Evolutionary conservation across 2,888 invertebrate species (phyloP).

Genomic region (Agonopterix heracliana): DNA sequence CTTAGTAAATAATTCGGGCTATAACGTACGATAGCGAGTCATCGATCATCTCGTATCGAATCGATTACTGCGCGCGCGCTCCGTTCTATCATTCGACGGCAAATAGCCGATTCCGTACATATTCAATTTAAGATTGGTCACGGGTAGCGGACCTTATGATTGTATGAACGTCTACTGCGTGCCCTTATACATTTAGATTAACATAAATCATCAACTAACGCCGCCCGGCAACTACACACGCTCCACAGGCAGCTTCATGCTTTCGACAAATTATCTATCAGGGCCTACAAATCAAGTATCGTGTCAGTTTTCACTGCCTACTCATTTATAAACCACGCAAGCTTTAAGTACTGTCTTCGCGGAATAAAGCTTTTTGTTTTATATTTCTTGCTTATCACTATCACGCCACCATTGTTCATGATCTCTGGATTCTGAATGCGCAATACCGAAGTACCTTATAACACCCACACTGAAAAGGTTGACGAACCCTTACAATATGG

Average conservation of each 20-base stretch:
- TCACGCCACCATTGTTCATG: constrained; percentile 30
- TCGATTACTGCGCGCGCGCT: constrained; percentile 42
- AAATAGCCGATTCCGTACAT: constrained; percentile 44
- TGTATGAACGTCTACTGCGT: constrained; percentile 32
- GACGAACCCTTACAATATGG: constrained; percentile 41
- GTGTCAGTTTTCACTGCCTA: not conserved
- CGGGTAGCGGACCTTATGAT: constrained; percentile 46
- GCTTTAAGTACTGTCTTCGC: constrained; percentile 11
- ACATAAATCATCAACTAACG: constrained; percentile 45
- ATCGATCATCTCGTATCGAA: constrained; percentile 51
- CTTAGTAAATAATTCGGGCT: constrained; percentile 9
- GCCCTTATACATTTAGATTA: constrained; percentile 49
- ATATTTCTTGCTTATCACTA: constrained; percentile 26
- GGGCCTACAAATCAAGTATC: not conserved
- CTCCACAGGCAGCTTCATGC: not conserved
- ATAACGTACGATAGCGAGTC: constrained; percentile 8
- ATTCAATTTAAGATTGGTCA: constrained; percentile 64
- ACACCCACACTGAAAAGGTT: constrained; percentile 39
- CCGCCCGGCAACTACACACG: constrained; percentile 4
- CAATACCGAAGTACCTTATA: constrained; percentile 15
- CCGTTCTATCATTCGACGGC: constrained; percentile 41
- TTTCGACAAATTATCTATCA: not conserved
- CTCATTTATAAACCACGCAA: not conserved
- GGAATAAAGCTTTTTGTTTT: constrained; percentile 16
- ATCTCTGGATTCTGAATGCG: constrained; percentile 25